Percentiles rank a stretch among this genome's conserved stretches.
phyloP scores from a whole-genome alignment of 2,888 invertebrate species.

The Margaritifera margaritifera region DNA sequence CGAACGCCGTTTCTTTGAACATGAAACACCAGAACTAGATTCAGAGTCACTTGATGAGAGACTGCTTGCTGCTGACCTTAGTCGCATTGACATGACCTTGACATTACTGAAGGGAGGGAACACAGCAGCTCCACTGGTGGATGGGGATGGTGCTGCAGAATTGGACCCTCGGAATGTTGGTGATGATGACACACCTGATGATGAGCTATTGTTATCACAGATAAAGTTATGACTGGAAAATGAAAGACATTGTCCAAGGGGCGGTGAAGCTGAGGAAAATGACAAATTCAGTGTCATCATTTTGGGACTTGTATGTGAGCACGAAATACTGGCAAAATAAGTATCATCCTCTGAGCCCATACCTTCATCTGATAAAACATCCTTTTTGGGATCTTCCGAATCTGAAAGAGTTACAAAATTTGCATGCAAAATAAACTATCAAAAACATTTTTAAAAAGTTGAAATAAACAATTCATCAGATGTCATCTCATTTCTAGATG shows the following conservation, averaged over 20 bases:
- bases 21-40: conserved; percentile 17
- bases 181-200: conserved; percentile 31
- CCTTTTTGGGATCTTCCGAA: conserved; percentile 10
- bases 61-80: conserved; percentile 28
- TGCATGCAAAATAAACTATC: too few relatives aligned
- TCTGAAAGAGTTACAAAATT: too few relatives aligned
- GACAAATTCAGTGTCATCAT: conserved; percentile 43
- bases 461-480: too few relatives aligned
- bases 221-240: conserved; percentile 32
- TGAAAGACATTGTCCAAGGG: conserved; percentile 40
- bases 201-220: conserved; percentile 31
- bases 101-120: conserved; percentile 25
- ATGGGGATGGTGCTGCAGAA: conserved; percentile 20
- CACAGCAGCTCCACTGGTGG: conserved; percentile 14
- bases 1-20: conserved; percentile 25
- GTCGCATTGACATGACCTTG: conserved; percentile 35
- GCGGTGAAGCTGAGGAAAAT: conserved; percentile 33
- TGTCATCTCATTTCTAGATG: too few relatives aligned
- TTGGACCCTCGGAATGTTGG: conserved; percentile 23
- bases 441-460: too few relatives aligned
- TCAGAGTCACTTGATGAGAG: conserved; percentile 43
- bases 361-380: conserved; percentile 32
- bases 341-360: conserved; percentile 31
- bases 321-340: conserved; percentile 21
- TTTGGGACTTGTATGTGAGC: conserved; percentile 26